Evolutionary conservation across 2,113 vertebrate species (phyloP).

Genomic region (Trematocara marginatum): DNA sequence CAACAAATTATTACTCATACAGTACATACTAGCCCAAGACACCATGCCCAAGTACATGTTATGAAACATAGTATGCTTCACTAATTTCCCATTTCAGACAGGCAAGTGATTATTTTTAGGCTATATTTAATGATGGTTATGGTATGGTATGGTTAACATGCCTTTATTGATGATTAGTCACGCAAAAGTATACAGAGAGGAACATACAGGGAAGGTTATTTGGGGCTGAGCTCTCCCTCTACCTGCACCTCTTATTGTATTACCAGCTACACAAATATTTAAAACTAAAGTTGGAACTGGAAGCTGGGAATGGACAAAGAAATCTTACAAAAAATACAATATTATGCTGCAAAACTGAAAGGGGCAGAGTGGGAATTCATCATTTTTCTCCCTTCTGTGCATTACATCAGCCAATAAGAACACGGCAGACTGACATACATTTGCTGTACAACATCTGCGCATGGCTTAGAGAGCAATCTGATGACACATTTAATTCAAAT

Average conservation of each 20-base stretch:
- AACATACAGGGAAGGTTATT: not conserved
- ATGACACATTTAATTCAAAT: conserved; percentile 40
- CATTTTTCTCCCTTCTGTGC: not conserved
- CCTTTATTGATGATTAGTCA: not conserved
- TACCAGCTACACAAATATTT: not conserved
- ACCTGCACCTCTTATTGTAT: not conserved
- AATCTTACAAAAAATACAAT: not conserved
- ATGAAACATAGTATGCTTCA: not conserved
- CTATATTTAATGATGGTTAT: not conserved
- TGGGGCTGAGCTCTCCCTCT: not conserved
- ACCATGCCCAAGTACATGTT: not conserved
- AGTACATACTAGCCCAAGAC: not conserved
- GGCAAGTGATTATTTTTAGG: not conserved
- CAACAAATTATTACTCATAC: not conserved
- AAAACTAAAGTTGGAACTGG: not conserved
- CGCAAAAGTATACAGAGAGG: not conserved
- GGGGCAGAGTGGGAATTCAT: not conserved
- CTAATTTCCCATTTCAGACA: not conserved
- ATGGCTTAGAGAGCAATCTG: conserved; percentile 19
- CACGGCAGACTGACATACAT: conserved; percentile 8
- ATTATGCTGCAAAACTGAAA: not conserved
- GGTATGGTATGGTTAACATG: not conserved
- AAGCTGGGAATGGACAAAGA: not conserved
- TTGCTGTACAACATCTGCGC: conserved; percentile 49
- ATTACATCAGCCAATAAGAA: conserved; percentile 8